Base-by-base conservation (phyloP, 2,888 invertebrate genomes). In the Prosapia bicincta region DNA sequence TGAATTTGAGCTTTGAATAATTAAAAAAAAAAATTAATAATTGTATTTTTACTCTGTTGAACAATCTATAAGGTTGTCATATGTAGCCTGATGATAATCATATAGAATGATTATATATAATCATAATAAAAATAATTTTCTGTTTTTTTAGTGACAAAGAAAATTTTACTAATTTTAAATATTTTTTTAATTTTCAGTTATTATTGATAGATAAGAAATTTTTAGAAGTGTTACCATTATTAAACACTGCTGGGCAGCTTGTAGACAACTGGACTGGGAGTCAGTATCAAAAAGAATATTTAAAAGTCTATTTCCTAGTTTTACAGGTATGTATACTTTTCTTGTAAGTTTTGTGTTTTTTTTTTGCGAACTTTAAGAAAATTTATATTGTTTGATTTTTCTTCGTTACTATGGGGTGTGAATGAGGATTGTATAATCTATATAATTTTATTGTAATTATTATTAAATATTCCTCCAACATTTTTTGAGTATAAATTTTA, bases 261-360 rank as follows among this genome's bases (percentile, higher is more conserved):
- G 95, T 99, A 25, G 98, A 98, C 84, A 79, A 92, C 76, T 96
- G 96, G 91, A 91, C 92, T 71, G 95, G 95, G 32, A 95, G 93
- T 85, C 90, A 90, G 0, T 93, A 95, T 83, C 97, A 98, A 84
- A 97, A 97, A 84, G 98, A 98, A 86, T 97, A 97, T 83, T 89
- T 99, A 5, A 96, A 96, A 88, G 95, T 96, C 1, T 99, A 97
- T 87, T 98, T 96, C 86, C 89, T 98, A 80, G 96, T 99, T 26
- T 87, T 99, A 80, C 98, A 96, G 89, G 93, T 91, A 85, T 15
- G 38, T 15, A 38, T n/a, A n/a, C n/a, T n/a, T n/a, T n/a, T n/a
- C n/a, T n/a, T n/a, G n/a, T n/a, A n/a, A n/a, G n/a, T n/a, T n/a
- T n/a, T n/a, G n/a, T n/a, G n/a, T n/a, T n/a, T n/a, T n/a, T n/a